Evolutionary conservation across 2,113 vertebrate species (phyloP), one percentile per base, ranked within the genome.

Genomic region (Pluvianellus socialis): DNA sequence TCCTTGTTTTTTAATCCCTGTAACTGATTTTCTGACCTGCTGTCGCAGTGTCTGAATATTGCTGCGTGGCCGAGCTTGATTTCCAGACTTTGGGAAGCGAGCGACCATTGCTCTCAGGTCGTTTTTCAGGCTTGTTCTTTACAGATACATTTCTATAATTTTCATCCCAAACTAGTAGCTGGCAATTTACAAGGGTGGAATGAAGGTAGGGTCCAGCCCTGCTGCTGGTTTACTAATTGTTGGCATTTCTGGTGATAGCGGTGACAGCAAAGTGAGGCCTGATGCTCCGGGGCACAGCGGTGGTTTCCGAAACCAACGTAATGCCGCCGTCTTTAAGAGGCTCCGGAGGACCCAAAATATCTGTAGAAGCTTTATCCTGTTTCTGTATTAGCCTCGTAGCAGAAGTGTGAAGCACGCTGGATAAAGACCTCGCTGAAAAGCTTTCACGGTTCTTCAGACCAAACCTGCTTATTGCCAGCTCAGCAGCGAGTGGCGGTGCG

Each of bases 401-500:
- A 2, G 7, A 15, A 22, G 52, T 56, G 15, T 14, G 5, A 35
- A 72, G 73, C 55, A 38, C 0, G 0, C 22, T 28, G 66, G 32
- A 68, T 72, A 52, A 79, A 81, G 47, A 16, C 79, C 21, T 88
- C 6, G 1, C 38, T n/a, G 24, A 6, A 66, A 61, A 87, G 22
- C 32, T 44, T 32, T 42, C 0, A 2, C 5, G 2, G 32, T 45
- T 76, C 55, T 52, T 56, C 68, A 74, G 27, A 19, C 52, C 62
- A 24, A 86, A 50, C 26, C 59, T 47, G 52, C 30, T 30, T 49
- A 1, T 35, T 35, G 32, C 30, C 93, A 42, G 17, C 40, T 35
- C 33, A 3, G 52, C 66, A 33, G 59, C 3, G 0, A 21, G 49
- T 8, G 1, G 0, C 6, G 0, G 17, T 4, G 7, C 10, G 0